Conservation (phyloP, 2,888 invertebrate species). For the Clusia tigrina region DNA sequence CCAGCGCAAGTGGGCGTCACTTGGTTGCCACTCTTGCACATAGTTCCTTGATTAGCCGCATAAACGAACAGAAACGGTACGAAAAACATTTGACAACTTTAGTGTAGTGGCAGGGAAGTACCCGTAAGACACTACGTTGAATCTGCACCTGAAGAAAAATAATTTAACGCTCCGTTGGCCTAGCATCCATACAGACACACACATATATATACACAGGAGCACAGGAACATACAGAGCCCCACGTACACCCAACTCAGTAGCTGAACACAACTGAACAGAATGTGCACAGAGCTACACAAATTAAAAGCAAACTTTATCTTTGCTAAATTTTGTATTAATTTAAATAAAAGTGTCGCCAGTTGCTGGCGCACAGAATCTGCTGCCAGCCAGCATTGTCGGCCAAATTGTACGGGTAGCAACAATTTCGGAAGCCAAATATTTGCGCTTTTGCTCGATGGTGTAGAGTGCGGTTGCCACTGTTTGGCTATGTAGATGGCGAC, state of each 20-base stretch:
- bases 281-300: conserved; percentile 38
- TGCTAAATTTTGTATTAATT: conserved; percentile 49
- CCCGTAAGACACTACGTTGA: neutral
- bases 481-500: neutral
- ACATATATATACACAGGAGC: neutral
- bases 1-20: no score
- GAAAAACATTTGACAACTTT: neutral
- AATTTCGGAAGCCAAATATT: conserved; percentile 38
- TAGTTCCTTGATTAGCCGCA: neutral
- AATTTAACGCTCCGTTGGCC: conserved; percentile 41
- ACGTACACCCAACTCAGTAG: no score
- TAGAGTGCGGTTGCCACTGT: no score
- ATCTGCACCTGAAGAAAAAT: conserved; percentile 19
- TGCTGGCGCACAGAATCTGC: conserved; percentile 25
- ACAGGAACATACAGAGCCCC: no score
- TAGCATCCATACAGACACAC: conserved; percentile 5
- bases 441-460: conserved; percentile 15
- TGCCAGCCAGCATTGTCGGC: conserved; percentile 2
- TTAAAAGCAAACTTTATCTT: conserved; percentile 51
- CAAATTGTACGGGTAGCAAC: conserved; percentile 12
- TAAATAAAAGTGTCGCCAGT: conserved; percentile 44
- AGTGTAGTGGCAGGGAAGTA: neutral
- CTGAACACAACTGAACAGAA: no score
- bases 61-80: neutral
- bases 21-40: no score